Conservation (phyloP, 2,797 vertebrate species). For the Parauchenoglanis ngamensis region DNA sequence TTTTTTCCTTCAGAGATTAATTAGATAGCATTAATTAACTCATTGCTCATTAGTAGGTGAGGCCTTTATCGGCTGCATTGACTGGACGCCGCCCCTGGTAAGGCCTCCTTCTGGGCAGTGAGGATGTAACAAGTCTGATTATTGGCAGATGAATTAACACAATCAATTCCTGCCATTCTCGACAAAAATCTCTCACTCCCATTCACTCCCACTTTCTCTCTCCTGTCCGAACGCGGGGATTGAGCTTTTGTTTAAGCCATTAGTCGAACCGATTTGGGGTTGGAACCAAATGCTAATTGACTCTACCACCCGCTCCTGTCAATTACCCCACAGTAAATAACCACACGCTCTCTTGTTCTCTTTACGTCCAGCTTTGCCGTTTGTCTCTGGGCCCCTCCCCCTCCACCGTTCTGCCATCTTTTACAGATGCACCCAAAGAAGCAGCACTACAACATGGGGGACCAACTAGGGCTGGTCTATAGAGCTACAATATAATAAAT, state of each 20-base stretch:
- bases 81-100: conserved; percentile 91
- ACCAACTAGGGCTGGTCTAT: conserved; percentile 1
- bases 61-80: conserved; percentile 91
- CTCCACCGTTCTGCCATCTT: conserved; percentile 41
- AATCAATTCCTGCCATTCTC: conserved; percentile 88
- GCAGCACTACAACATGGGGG: conserved; percentile 30
- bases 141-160: conserved; percentile 98
- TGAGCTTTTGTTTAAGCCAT: conserved; percentile 59
- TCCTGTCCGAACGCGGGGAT: conserved; percentile 36
- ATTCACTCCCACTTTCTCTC: conserved; percentile 26
- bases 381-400: conserved; percentile 45
- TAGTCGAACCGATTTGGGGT: conserved; percentile 53
- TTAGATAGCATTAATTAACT: conserved; percentile 61
- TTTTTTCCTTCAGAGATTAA: conserved; percentile 47
- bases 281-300: conserved; percentile 59
- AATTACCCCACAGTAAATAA: conserved; percentile 61
- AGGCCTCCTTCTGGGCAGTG: conserved; percentile 90
- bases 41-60: conserved; percentile 76
- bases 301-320: conserved; percentile 54
- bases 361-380: conserved; percentile 43
- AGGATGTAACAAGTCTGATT: conserved; percentile 94
- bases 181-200: conserved; percentile 67
- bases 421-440: conserved; percentile 37
- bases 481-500: not conserved
- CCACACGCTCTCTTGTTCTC: conserved; percentile 51